These are phyloP conservation scores for Fissipunctia ypsillon DNA, from an alignment of 2,888 invertebrate species.

Conservation along the genomic window DNA sequence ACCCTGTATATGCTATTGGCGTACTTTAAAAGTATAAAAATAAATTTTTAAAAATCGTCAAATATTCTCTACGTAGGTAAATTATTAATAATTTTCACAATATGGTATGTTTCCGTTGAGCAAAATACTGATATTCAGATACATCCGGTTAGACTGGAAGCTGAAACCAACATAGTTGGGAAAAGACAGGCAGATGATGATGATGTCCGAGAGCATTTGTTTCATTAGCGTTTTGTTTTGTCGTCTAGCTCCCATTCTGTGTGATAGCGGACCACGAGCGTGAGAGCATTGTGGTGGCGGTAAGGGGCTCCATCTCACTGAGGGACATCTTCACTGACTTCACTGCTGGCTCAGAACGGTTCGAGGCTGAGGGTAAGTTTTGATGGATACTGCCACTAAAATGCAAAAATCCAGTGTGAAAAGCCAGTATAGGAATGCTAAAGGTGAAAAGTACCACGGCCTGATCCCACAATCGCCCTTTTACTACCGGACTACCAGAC, in stretches of 20 bases:
- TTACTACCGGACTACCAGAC: too few species aligned
- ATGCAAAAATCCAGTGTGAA: background rate
- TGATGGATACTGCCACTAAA: background rate
- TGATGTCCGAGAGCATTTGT: background rate
- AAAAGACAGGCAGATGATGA: background rate
- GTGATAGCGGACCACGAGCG: conserved; percentile 96
- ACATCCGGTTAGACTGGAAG: background rate
- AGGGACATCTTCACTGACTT: conserved; percentile 96
- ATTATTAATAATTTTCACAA: background rate
- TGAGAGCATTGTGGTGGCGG: conserved; percentile 94
- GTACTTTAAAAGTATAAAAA: too few species aligned
- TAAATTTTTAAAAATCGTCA: too few species aligned
- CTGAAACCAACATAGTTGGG: background rate
- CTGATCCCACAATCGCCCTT: too few species aligned
- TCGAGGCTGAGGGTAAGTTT: conserved; percentile 91
- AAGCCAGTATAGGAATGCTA: too few species aligned
- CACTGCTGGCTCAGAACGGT: conserved; percentile 93
- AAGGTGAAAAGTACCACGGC: too few species aligned
- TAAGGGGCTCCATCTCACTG: conserved; percentile 96
- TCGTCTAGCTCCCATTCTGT: conserved; percentile 94
- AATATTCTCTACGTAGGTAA: background rate
- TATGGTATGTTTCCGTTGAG: background rate
- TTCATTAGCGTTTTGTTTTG: conserved; percentile 13
- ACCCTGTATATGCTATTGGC: too few species aligned
- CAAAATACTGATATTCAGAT: background rate